These are phyloP conservation scores for Caenorhabditis becei DNA, from an alignment of 2,888 invertebrate genomes.

Conservation along the genomic window DNA sequence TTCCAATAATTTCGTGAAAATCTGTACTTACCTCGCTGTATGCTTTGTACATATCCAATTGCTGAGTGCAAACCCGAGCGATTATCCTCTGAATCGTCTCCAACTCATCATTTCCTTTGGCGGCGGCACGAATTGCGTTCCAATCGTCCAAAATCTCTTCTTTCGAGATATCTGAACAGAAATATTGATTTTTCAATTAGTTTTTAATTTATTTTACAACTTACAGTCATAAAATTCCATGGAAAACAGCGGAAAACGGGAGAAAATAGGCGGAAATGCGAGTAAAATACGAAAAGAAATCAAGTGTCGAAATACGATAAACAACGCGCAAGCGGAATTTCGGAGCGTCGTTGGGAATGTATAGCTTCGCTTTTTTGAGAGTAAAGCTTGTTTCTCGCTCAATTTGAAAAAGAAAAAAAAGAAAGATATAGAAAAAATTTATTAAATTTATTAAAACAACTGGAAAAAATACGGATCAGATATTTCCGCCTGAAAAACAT, in stretches of 20 bases:
- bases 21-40: slow-evolving; percentile 22
- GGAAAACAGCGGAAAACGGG: neutral
- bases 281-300: neutral
- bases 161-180: slow-evolving; percentile 18
- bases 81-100: slow-evolving; percentile 21
- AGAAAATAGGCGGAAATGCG: slow-evolving; percentile 21
- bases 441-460: slow-evolving; percentile 25
- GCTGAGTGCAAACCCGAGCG: neutral
- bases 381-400: too few relatives aligned
- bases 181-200: neutral
- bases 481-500: slow-evolving; percentile 33
- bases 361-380: too few relatives aligned
- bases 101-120: neutral
- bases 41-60: slow-evolving; percentile 26
- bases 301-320: slow-evolving; percentile 35
- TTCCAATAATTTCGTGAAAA: neutral
- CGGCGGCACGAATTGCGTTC: neutral
- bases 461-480: slow-evolving; percentile 43
- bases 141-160: slow-evolving; percentile 24
- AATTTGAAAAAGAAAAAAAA: neutral
- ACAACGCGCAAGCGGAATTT: slow-evolving; percentile 13
- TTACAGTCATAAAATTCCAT: slow-evolving; percentile 42
- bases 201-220: slow-evolving; percentile 2
- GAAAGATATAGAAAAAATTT: neutral
- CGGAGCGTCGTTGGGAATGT: slow-evolving; percentile 55